phyloP scores from a whole-genome alignment of 2,113 vertebrate species.

The Motacilla tschutschensis region DNA sequence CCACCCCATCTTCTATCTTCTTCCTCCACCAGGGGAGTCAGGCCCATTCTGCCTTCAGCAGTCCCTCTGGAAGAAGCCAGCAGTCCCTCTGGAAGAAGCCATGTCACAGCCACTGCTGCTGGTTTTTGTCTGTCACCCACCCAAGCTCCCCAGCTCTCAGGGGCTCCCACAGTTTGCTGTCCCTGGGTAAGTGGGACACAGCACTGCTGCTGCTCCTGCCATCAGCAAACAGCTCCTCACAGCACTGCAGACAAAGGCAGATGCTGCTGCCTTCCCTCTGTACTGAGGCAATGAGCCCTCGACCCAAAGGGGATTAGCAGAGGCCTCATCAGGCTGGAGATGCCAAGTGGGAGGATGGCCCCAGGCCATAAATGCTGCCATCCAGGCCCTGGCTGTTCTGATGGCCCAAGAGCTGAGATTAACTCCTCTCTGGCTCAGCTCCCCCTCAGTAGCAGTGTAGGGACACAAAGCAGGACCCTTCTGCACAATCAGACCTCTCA shows the following conservation, averaged over 20 bases:
- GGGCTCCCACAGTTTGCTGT: background rate
- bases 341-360: conserved; percentile 1
- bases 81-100: background rate
- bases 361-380: conserved; percentile 3
- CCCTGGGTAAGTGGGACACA: fast-evolving
- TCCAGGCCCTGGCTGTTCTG: background rate
- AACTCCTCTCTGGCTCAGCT: background rate
- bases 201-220: fast-evolving
- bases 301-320: background rate
- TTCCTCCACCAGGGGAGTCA: background rate
- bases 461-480: background rate
- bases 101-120: fast-evolving
- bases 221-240: background rate
- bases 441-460: background rate
- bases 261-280: background rate
- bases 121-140: background rate
- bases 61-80: background rate
- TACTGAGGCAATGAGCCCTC: background rate
- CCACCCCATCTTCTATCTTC: fast-evolving
- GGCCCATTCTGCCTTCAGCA: fast-evolving
- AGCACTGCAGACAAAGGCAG: background rate
- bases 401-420: background rate
- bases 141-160: background rate
- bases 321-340: background rate
- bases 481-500: background rate